phyloP scores from a whole-genome alignment of 2,797 vertebrate species.

The Malacoctenus gilli region DNA sequence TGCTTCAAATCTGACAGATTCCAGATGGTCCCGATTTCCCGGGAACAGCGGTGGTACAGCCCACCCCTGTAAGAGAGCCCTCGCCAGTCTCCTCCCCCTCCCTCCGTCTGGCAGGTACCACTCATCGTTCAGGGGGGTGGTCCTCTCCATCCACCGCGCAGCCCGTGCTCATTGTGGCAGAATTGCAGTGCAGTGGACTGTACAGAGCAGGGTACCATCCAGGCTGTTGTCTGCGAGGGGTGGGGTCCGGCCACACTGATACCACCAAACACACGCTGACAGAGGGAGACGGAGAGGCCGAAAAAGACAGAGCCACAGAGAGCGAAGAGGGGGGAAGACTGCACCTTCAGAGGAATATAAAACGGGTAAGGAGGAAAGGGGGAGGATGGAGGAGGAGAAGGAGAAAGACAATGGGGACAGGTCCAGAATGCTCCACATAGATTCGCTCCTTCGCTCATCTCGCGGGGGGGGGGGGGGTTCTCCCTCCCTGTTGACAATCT shows the following conservation, averaged over 20 bases:
- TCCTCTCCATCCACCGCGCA: slow-evolving; percentile 69
- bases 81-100: slow-evolving; percentile 47
- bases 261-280: slow-evolving; percentile 72
- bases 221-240: slow-evolving; percentile 83
- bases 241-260: slow-evolving; percentile 81
- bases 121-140: slow-evolving; percentile 68
- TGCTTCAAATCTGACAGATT: slow-evolving; percentile 31
- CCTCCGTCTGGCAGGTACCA: slow-evolving; percentile 78
- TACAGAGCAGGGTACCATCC: slow-evolving; percentile 80
- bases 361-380: slow-evolving; percentile 80
- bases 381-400: slow-evolving; percentile 57
- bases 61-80: slow-evolving; percentile 63
- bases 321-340: slow-evolving; percentile 80
- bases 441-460: slow-evolving; percentile 48
- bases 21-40: slow-evolving; percentile 31
- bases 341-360: slow-evolving; percentile 80
- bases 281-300: slow-evolving; percentile 61
- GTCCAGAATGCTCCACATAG: slow-evolving; percentile 65
- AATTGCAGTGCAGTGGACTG: slow-evolving; percentile 82
- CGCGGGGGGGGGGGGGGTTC: no score
- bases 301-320: slow-evolving; percentile 62
- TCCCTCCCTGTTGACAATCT: slow-evolving; percentile 39
- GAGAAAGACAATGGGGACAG: slow-evolving; percentile 67
- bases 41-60: slow-evolving; percentile 64
- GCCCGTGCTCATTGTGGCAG: slow-evolving; percentile 79